A percentile compares a stretch with the other conserved stretches of the same genome.
phyloP scores from a whole-genome alignment of 2,888 invertebrate species.

The Erebia aethiops region DNA sequence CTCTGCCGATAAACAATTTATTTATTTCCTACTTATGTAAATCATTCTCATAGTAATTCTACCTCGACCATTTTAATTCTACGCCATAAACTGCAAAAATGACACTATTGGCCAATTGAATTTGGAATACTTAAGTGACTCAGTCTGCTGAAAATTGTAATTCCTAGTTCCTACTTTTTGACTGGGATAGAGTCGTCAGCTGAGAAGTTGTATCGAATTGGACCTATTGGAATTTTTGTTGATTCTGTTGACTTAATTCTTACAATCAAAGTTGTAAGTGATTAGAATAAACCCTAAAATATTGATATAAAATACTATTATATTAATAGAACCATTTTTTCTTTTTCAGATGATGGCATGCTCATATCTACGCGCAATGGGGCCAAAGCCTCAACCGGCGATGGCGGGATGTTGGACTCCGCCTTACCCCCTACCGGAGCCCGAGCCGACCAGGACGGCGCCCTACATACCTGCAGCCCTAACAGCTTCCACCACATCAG shows the following conservation, averaged over 20 bases:
- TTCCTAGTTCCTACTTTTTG: not conserved
- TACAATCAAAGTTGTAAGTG: too few species aligned
- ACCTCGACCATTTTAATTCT: too few species aligned
- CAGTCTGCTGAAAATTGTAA: too few species aligned
- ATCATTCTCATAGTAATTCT: too few species aligned
- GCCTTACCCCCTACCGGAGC: constrained; percentile 52
- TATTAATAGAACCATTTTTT: constrained; percentile 1
- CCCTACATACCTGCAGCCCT: constrained; percentile 44
- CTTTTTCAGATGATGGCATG: constrained; percentile 79
- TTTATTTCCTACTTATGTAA: not conserved
- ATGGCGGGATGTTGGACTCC: constrained; percentile 71
- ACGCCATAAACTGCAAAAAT: too few species aligned
- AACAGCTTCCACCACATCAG: constrained; percentile 41
- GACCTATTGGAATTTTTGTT: too few species aligned
- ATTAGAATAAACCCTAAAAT: too few species aligned
- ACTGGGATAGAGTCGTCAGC: not conserved
- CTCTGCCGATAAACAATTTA: constrained; percentile 30
- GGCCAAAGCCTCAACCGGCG: constrained; percentile 58
- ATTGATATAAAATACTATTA: not conserved
- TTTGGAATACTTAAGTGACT: too few species aligned
- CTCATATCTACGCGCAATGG: constrained; percentile 73
- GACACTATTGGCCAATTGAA: too few species aligned
- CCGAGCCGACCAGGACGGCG: constrained; percentile 42
- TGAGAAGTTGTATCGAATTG: not conserved
- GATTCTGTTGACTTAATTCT: too few species aligned